Evolutionary conservation across 2,113 vertebrate genomes (phyloP).

Genomic region (Corythornis cristatus): DNA sequence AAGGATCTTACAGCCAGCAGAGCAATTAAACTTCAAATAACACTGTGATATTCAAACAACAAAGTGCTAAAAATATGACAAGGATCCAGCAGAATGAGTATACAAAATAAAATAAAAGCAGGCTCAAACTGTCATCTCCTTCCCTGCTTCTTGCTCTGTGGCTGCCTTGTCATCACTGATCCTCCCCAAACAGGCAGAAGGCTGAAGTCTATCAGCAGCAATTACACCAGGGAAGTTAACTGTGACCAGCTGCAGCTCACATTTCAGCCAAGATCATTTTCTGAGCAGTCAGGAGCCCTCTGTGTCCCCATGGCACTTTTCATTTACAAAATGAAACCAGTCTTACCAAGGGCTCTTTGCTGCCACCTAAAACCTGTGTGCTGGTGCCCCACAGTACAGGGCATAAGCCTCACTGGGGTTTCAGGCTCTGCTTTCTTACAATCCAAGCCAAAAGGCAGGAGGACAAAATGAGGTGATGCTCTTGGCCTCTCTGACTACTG

Average conservation of each 20-base stretch:
- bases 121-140: background rate
- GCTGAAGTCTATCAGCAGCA: background rate
- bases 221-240: background rate
- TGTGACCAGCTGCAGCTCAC: background rate
- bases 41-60: background rate
- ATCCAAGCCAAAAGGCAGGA: background rate
- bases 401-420: background rate
- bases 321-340: background rate
- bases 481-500: background rate
- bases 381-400: rapidly evolving
- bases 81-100: background rate
- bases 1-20: background rate
- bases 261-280: background rate
- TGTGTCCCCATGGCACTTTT: background rate
- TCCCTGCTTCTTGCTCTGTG: background rate
- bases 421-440: background rate
- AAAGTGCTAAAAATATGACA: background rate
- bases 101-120: background rate
- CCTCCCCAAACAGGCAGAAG: background rate
- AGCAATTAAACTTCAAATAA: background rate
- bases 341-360: background rate
- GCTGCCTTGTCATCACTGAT: background rate
- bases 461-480: background rate
- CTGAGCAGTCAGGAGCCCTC: background rate
- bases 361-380: background rate